These are phyloP conservation scores for Solea senegalensis DNA, from an alignment of 2,113 vertebrate genomes.

Conservation along the genomic window DNA sequence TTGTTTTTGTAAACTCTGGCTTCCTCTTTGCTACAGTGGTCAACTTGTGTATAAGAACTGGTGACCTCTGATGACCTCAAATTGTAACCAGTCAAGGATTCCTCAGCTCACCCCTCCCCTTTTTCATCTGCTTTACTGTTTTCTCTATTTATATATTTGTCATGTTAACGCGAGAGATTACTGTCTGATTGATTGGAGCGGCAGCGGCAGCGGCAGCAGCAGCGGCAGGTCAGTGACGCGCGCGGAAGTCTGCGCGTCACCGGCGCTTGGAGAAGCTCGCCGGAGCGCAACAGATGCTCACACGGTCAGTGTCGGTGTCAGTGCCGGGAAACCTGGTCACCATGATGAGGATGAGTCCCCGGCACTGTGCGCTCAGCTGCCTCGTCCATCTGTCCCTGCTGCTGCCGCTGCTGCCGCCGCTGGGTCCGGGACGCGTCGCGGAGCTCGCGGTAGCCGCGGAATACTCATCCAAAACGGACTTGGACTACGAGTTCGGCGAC, in stretches of 20 bases:
- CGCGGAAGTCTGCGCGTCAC: constrained; percentile 24
- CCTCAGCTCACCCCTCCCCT: too few species aligned
- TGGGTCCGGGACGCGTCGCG: neutral
- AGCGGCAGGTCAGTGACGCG: neutral
- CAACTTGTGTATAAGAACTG: too few species aligned
- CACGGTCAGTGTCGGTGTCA: neutral
- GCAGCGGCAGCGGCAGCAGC: too few species aligned
- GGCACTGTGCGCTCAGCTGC: constrained; percentile 28
- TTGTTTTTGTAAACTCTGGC: constrained; percentile 14
- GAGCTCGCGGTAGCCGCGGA: constrained; percentile 44
- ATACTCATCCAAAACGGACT: constrained; percentile 71
- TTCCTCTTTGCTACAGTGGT: neutral
- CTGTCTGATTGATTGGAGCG: too few species aligned
- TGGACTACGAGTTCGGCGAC: constrained; percentile 82
- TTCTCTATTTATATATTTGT: too few species aligned
- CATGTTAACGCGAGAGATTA: too few species aligned
- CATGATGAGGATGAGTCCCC: constrained; percentile 34
- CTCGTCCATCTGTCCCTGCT: constrained; percentile 23
- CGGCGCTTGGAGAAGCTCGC: constrained; percentile 14
- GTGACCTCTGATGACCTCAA: too few species aligned
- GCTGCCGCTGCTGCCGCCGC: neutral
- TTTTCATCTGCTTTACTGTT: too few species aligned
- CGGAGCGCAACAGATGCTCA: neutral
- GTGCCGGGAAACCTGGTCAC: constrained; percentile 9
- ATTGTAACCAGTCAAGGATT: too few species aligned